Evolutionary conservation across 2,888 invertebrate genomes (phyloP), one percentile per base, ranked within the genome.

Genomic region (Stratiomys singularior): DNA sequence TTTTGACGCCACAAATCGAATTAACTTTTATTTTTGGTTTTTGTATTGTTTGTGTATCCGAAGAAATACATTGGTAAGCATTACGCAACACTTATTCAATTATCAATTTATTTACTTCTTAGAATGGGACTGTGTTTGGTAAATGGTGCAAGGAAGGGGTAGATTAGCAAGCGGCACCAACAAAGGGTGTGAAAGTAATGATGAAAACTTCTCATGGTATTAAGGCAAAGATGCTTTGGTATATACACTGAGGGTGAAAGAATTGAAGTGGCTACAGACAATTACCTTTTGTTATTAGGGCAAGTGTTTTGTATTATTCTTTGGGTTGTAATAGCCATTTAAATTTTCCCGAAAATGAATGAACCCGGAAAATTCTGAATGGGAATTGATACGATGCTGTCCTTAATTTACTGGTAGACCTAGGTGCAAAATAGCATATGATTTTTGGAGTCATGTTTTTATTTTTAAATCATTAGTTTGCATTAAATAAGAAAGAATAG

Each of bases 21-120:
- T 69, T 69, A 69, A 25, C 69, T 69, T 30, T 66, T 46, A 44
- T 47, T 47, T 46, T 3, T 25, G 23, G 25, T 25, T 7, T 0
- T 21, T 69, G 27, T 18, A n/a, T 66, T 30, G 15, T 66, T 7
- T 5, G 18, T 21, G 64, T n/a, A 44, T 11, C 30, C 47, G 25
- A 47, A 18, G 7, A 7, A 44, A 44, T 44, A n/a, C n/a, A n/a
- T n/a, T 37, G 3, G 9, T 37, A 11, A 30, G 9, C 44, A 66
- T 66, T 37, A 66, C 44, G 66, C 66, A n/a, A 66, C n/a, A 67
- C 47, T 69, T 52, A 11, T 15, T 46, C 46, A 46, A 3, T 69
- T 47, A 18, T 11, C 11, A 47, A 27, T 25, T 23, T 0, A 69
- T 46, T 46, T 27, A 47, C 69, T 44, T 9, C 30, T 66, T 66